A percentile compares a stretch with the other conserved stretches of the same genome.
phyloP scores from a whole-genome alignment of 2,113 vertebrate genomes.

The Euleptes europaea region DNA sequence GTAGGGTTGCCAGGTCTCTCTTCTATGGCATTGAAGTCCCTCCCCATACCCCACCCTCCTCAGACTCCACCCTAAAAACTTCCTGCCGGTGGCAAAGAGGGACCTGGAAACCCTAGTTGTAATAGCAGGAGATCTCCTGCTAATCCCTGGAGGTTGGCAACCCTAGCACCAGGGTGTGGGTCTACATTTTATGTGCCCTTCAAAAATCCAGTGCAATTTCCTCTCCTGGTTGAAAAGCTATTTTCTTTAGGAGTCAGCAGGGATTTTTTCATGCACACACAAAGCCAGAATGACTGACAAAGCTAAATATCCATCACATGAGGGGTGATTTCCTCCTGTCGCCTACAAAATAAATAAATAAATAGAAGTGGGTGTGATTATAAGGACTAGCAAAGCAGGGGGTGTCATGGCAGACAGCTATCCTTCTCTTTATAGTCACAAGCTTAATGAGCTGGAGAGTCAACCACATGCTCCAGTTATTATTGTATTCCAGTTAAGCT shows the following conservation, averaged over 20 bases:
- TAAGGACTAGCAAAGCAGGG: neutral
- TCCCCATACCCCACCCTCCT: no score
- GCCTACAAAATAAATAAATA: neutral
- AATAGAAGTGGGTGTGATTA: neutral
- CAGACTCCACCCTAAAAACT: no score
- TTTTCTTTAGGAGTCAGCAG: neutral
- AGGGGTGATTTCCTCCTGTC: neutral
- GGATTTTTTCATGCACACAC: neutral
- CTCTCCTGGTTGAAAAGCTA: conserved; percentile 6
- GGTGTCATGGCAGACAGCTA: neutral
- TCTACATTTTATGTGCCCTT: neutral
- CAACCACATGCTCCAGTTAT: neutral
- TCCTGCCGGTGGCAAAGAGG: no score
- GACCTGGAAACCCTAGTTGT: no score
- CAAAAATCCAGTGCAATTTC: neutral
- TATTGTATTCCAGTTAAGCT: neutral
- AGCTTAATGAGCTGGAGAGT: neutral
- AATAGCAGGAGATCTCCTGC: no score
- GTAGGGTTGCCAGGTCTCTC: no score
- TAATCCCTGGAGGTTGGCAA: no score
- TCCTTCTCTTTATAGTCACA: neutral
- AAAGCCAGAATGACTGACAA: neutral
- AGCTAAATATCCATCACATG: neutral
- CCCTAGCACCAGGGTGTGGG: neutral
- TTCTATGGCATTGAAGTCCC: no score